A percentile compares a stretch with the other conserved stretches of the same genome.
These are phyloP conservation scores for Andrena bucephala DNA, from an alignment of 2,888 invertebrate genomes.

Conservation along the genomic window DNA sequence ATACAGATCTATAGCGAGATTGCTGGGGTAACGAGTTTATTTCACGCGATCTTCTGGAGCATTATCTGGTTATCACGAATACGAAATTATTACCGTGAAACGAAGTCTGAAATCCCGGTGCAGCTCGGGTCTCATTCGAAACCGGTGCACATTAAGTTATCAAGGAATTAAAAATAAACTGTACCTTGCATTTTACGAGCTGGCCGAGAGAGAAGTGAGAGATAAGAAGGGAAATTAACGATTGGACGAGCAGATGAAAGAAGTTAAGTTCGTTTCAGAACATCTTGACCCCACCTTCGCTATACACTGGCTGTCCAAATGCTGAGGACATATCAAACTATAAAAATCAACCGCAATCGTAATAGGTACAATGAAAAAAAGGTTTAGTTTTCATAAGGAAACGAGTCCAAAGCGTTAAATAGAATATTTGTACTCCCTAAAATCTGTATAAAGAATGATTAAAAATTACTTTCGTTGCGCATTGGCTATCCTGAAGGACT, in stretches of 20 bases:
- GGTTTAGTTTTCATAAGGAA: no score
- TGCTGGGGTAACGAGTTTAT: constrained; percentile 6
- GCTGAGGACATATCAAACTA: no score
- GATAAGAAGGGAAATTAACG: neutral
- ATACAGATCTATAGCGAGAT: constrained; percentile 12
- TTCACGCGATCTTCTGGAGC: constrained; percentile 22
- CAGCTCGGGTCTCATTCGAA: constrained; percentile 2
- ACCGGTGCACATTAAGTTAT: constrained; percentile 2
- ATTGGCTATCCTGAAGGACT: no score
- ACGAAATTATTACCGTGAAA: constrained; percentile 28
- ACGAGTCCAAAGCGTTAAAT: no score
- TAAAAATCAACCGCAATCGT: no score
- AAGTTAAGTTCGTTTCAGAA: neutral
- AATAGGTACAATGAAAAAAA: no score
- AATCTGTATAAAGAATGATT: no score
- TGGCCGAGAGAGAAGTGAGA: neutral
- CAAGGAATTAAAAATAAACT: constrained; percentile 4
- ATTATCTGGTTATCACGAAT: constrained; percentile 14
- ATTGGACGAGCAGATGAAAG: neutral
- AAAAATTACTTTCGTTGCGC: no score
- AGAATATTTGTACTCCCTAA: no score
- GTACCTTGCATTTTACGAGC: neutral
- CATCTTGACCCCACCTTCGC: no score
- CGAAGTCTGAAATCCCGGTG: constrained; percentile 3
- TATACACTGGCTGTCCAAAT: no score